Percentiles rank a stretch among this genome's conserved stretches.
These are phyloP conservation scores for Seira musarum DNA, from an alignment of 2,888 invertebrate genomes.

Conservation along the genomic window DNA sequence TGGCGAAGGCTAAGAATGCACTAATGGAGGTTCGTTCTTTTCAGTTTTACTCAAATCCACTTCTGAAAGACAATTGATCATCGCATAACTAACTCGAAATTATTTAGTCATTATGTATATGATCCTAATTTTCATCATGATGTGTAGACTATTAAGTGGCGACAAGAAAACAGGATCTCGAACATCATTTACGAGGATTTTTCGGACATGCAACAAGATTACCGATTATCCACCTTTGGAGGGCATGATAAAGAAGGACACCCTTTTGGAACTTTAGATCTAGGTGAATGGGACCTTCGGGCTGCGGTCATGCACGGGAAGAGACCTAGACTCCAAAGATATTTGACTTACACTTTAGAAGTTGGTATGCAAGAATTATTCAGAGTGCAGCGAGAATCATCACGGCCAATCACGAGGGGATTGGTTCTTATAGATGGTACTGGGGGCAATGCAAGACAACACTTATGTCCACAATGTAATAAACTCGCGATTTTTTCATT, in stretches of 20 bases:
- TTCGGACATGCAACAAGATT: constrained; percentile 26
- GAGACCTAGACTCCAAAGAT: constrained; percentile 7
- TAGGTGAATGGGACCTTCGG: constrained; percentile 35
- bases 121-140: too few relatives aligned
- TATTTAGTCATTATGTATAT: too few relatives aligned
- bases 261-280: constrained; percentile 18
- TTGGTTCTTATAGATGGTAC: constrained; percentile 17
- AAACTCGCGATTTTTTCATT: too few relatives aligned
- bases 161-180: constrained; percentile 22
- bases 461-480: constrained; percentile 31
- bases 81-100: too few relatives aligned
- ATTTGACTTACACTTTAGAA: neutral
- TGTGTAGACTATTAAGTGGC: constrained; percentile 24
- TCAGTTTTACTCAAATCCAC: too few relatives aligned
- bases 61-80: too few relatives aligned
- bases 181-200: constrained; percentile 21
- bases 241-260: neutral
- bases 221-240: neutral
- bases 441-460: constrained; percentile 8
- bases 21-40: neutral
- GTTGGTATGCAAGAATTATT: constrained; percentile 1
- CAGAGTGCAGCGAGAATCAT: constrained; percentile 11
- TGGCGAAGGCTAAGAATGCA: neutral
- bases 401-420: constrained; percentile 9
- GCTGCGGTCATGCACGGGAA: constrained; percentile 19